phyloP scores from a whole-genome alignment of 2,113 vertebrate species.

The Nothocercus julius region DNA sequence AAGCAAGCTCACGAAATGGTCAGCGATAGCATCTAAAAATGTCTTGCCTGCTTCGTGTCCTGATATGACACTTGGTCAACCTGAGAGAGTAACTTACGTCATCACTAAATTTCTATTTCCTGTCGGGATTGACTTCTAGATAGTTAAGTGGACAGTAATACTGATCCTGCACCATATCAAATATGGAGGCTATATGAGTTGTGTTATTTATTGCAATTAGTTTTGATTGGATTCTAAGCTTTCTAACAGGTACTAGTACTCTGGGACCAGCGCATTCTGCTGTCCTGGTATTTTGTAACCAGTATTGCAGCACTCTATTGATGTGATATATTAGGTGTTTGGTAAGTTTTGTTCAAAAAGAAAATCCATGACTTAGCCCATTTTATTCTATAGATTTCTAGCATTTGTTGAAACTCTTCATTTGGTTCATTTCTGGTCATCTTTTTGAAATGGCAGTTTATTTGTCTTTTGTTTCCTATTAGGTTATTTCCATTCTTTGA shows the following conservation, averaged over 20 bases:
- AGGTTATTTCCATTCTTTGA: not conserved
- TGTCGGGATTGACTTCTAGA: not conserved
- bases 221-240: not conserved
- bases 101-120: slow-evolving; percentile 24
- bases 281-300: not conserved
- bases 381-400: not conserved
- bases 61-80: not conserved
- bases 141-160: not conserved
- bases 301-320: not conserved
- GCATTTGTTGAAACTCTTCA: not conserved
- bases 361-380: not conserved
- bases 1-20: not conserved
- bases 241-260: not conserved
- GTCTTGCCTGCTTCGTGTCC: not conserved
- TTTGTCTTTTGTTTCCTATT: not conserved
- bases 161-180: not conserved
- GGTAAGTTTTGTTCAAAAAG: not conserved
- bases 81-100: not conserved
- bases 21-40: slow-evolving; percentile 54
- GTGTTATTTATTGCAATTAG: not conserved
- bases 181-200: not conserved
- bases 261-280: not conserved
- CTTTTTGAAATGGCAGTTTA: not conserved
- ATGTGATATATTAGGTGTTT: not conserved
- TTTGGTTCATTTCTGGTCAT: not conserved